Evolutionary conservation across 2,888 invertebrate species (phyloP).

Genomic region (Leptopilina syphax): DNA sequence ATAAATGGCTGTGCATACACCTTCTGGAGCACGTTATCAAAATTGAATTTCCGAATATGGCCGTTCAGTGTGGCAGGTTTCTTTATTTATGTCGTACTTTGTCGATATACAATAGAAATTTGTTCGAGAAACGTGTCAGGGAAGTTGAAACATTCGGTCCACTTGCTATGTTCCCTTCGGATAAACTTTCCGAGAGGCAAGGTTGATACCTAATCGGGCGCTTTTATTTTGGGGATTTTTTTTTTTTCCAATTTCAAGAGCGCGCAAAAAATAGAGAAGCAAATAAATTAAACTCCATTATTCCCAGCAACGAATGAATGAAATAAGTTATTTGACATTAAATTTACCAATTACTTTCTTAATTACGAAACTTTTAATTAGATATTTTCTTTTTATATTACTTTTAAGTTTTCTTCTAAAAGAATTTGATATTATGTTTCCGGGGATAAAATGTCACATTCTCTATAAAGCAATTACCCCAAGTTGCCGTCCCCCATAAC

Average conservation of each 20-base stretch:
- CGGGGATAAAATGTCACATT: not conserved
- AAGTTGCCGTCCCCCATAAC: constrained; percentile 27
- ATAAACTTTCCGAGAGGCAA: constrained; percentile 24
- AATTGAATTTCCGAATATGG: constrained; percentile 68
- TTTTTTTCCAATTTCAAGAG: not conserved
- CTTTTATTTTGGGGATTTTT: not conserved
- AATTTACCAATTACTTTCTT: constrained; percentile 8
- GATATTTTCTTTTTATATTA: constrained; percentile 1
- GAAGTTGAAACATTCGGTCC: constrained; percentile 53
- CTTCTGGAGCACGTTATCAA: constrained; percentile 66
- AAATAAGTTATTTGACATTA: constrained; percentile 11
- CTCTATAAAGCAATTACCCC: constrained; percentile 25
- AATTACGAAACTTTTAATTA: constrained; percentile 11
- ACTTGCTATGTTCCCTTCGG: constrained; percentile 9
- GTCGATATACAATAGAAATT: constrained; percentile 70
- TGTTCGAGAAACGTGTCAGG: constrained; percentile 66
- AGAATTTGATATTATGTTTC: constrained; percentile 1
- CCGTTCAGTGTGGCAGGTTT: constrained; percentile 44
- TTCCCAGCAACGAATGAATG: not conserved
- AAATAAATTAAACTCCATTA: constrained; percentile 4
- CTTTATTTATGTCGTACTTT: constrained; percentile 68
- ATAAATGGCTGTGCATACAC: constrained; percentile 59
- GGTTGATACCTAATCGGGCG: not conserved
- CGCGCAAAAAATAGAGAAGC: not conserved
- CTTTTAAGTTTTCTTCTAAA: not conserved